Evolutionary conservation across 2,113 vertebrate species (phyloP).

Genomic region (Ginglymostoma cirratum): DNA sequence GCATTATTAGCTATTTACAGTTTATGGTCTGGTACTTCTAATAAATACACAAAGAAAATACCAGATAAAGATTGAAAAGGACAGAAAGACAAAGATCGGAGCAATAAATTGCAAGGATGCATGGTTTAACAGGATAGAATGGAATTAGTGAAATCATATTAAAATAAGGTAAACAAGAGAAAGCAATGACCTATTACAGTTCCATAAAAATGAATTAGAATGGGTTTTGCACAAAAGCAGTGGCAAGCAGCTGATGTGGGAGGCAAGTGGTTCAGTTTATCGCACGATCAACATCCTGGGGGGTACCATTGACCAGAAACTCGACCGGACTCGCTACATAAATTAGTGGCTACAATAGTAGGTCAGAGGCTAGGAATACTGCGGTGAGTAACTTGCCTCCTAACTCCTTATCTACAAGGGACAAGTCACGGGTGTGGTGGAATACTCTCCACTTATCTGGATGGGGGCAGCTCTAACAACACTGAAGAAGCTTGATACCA

Average conservation of each 20-base stretch:
- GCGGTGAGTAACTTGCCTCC: too few relatives aligned
- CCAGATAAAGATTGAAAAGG: background rate
- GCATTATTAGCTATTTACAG: background rate
- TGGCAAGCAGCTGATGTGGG: background rate
- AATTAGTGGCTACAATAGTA: too few relatives aligned
- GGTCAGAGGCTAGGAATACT: too few relatives aligned
- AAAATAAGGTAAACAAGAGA: background rate
- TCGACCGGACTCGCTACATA: too few relatives aligned
- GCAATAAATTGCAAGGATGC: background rate
- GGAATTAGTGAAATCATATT: background rate
- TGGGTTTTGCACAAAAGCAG: background rate
- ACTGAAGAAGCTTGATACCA: too few relatives aligned
- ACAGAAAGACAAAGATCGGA: background rate
- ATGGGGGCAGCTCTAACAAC: too few relatives aligned
- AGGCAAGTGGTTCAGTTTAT: too few relatives aligned
- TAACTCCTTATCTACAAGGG: too few relatives aligned
- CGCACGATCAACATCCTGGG: too few relatives aligned
- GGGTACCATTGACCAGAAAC: too few relatives aligned
- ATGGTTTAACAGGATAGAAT: background rate
- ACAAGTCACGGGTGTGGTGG: too few relatives aligned
- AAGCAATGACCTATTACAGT: background rate
- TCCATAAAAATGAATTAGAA: background rate
- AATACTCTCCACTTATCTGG: too few relatives aligned
- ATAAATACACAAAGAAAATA: background rate
- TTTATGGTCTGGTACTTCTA: background rate